Conservation (phyloP, 1,140 invertebrate species). For the Eumeta japonica region DNA sequence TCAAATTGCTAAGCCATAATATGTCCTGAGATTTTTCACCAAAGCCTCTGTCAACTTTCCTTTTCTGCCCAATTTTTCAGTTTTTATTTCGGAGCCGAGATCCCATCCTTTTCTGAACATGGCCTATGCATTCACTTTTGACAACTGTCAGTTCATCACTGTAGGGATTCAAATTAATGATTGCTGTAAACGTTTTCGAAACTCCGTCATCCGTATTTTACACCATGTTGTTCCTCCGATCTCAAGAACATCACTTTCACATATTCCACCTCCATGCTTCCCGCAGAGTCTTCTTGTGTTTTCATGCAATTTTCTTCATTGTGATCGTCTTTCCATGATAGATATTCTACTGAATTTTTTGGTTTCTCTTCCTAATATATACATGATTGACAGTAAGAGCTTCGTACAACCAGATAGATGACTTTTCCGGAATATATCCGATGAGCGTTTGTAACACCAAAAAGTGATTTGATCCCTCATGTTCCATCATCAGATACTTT, state of each 20-base stretch:
- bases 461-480: neutral
- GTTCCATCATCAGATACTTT: constrained; percentile 6
- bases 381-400: neutral
- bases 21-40: too few species aligned
- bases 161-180: neutral
- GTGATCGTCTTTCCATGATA: constrained; percentile 5
- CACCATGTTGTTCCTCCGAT: constrained; percentile 10
- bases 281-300: constrained; percentile 18
- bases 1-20: constrained; percentile 27
- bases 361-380: neutral
- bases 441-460: neutral
- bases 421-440: neutral
- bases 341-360: neutral
- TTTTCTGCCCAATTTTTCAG: constrained; percentile 15
- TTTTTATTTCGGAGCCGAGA: constrained; percentile 11
- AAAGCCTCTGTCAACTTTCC: constrained; percentile 17
- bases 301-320: constrained; percentile 11
- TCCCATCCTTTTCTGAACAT: constrained; percentile 22
- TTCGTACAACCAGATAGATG: neutral
- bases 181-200: too few species aligned
- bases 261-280: constrained; percentile 20
- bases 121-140: constrained; percentile 10
- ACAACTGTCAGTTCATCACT: constrained; percentile 4
- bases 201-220: constrained; percentile 16
- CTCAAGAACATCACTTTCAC: constrained; percentile 20